These are phyloP conservation scores for Artemisiospiza belli DNA, from an alignment of 2,113 vertebrate species.

Conservation along the genomic window DNA sequence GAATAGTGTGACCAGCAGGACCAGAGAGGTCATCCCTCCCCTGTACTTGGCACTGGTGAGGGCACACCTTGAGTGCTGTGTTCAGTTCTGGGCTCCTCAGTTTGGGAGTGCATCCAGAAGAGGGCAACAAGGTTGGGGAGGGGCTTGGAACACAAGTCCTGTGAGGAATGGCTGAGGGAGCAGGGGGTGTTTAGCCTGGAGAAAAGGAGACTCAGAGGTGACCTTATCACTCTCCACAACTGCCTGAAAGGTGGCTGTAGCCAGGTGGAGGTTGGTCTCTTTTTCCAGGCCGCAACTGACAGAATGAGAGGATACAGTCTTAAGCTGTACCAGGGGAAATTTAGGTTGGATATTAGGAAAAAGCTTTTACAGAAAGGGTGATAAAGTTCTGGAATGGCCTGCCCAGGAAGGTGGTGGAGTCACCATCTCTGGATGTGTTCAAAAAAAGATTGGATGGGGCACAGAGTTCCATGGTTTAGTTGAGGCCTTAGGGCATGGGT, in stretches of 20 bases:
- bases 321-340: background rate
- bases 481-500: background rate
- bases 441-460: background rate
- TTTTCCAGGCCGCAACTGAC: background rate
- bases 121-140: background rate
- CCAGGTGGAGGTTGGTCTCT: background rate
- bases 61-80: background rate
- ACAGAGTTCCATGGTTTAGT: accelerated
- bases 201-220: background rate
- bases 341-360: background rate
- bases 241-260: accelerated
- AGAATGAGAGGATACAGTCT: background rate
- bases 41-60: accelerated
- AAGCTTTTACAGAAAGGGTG: background rate
- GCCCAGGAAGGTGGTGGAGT: background rate
- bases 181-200: background rate
- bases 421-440: background rate
- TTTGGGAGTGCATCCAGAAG: accelerated
- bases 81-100: background rate
- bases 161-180: accelerated
- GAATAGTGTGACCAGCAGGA: background rate
- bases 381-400: background rate
- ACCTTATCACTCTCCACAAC: background rate
- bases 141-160: background rate
- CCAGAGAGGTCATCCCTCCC: background rate